These are phyloP conservation scores for Brachyptera putata DNA, from an alignment of 2,888 invertebrate genomes.

Conservation along the genomic window DNA sequence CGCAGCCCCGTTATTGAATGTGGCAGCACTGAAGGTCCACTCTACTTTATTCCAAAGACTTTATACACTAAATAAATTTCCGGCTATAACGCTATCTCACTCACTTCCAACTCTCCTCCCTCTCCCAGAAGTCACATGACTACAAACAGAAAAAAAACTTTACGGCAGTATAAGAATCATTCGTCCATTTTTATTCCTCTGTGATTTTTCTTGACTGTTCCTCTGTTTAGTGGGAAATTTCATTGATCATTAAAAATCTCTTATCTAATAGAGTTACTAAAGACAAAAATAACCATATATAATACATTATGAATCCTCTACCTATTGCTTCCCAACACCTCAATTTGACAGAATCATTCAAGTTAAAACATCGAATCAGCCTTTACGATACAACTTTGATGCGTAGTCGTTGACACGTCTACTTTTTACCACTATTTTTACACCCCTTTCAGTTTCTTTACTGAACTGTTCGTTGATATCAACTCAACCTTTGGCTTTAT, in stretches of 20 bases:
- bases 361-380: slow-evolving; percentile 7
- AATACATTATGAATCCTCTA: too few species aligned
- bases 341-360: slow-evolving; percentile 1
- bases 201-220: slow-evolving; percentile 3
- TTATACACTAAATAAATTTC: slow-evolving; percentile 30
- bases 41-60: slow-evolving; percentile 21
- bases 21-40: slow-evolving; percentile 24
- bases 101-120: neutral
- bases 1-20: slow-evolving; percentile 24
- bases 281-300: too few species aligned
- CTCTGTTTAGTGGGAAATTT: slow-evolving; percentile 18
- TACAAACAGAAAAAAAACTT: neutral
- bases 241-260: neutral
- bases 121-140: slow-evolving; percentile 10
- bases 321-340: too few species aligned
- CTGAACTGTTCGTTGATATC: neutral
- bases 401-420: slow-evolving; percentile 8
- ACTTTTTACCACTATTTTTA: slow-evolving; percentile 19
- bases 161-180: neutral
- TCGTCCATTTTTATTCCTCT: neutral
- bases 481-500: neutral
- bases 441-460: slow-evolving; percentile 15
- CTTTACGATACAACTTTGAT: slow-evolving; percentile 13
- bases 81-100: too few species aligned
- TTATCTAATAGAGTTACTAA: too few species aligned